A percentile compares a stretch with the other conserved stretches of the same genome.
phyloP scores from a whole-genome alignment of 2,797 vertebrate species.

The Tenualosa thibaudeaui region DNA sequence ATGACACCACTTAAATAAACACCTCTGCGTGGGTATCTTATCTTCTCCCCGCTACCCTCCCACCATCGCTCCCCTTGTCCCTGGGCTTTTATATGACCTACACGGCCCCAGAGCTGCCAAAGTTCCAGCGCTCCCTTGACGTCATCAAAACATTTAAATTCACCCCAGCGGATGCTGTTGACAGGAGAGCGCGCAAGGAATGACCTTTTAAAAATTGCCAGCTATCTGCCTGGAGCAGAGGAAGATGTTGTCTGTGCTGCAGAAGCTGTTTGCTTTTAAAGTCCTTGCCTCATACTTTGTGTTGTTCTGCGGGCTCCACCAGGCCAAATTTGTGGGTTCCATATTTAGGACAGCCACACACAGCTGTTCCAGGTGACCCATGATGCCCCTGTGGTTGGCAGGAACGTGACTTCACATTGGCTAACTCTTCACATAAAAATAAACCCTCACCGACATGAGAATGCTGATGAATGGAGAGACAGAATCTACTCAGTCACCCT shows the following conservation, averaged over 20 bases:
- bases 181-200: constrained; percentile 74
- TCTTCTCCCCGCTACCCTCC: constrained; percentile 59
- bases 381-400: constrained; percentile 28
- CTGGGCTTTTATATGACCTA: constrained; percentile 60
- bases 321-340: not conserved
- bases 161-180: constrained; percentile 78
- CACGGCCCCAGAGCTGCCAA: constrained; percentile 60
- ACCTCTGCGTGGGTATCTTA: constrained; percentile 70
- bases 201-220: constrained; percentile 55
- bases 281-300: not conserved
- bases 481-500: constrained; percentile 48
- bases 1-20: constrained; percentile 65
- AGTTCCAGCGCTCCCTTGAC: constrained; percentile 73
- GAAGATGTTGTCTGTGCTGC: not conserved
- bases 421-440: constrained; percentile 73
- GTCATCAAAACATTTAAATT: constrained; percentile 81
- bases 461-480: constrained; percentile 55
- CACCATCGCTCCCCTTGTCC: constrained; percentile 32
- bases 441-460: constrained; percentile 68
- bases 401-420: constrained; percentile 55
- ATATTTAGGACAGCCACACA: constrained; percentile 12
- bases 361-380: constrained; percentile 25
- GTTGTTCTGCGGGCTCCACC: not conserved
- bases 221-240: constrained; percentile 40
- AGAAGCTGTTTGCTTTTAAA: constrained; percentile 32